A percentile compares a stretch with the other conserved stretches of the same genome.
Evolutionary conservation across 2,888 invertebrate genomes (phyloP).

Genomic region (Drosophila histrio): DNA sequence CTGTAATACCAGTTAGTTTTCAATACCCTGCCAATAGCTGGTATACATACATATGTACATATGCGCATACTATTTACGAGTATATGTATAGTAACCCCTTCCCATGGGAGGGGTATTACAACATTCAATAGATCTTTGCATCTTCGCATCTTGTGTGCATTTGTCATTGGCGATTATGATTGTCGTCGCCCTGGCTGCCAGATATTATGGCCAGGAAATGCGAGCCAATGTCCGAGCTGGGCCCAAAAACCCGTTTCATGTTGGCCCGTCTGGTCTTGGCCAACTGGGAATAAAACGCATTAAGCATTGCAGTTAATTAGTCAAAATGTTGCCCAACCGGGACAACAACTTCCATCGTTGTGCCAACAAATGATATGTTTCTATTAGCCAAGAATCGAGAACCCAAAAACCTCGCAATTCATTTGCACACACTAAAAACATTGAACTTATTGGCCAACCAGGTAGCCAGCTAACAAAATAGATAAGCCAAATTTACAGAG

Average conservation of each 20-base stretch:
- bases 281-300: conserved; percentile 37
- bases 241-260: conserved; percentile 38
- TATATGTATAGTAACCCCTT: neutral
- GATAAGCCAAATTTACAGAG: conserved; percentile 3
- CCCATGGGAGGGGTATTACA: conserved; percentile 16
- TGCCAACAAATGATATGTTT: conserved; percentile 54
- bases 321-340: conserved; percentile 75
- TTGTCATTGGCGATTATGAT: conserved; percentile 74
- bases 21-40: conserved; percentile 27
- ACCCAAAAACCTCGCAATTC: conserved; percentile 15
- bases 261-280: conserved; percentile 13
- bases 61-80: no score
- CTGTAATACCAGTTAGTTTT: conserved; percentile 48
- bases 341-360: conserved; percentile 47
- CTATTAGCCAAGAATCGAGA: conserved; percentile 47
- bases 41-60: neutral
- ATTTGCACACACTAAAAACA: conserved; percentile 48
- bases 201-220: conserved; percentile 67
- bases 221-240: conserved; percentile 36
- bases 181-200: conserved; percentile 64
- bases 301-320: conserved; percentile 74
- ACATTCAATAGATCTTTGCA: conserved; percentile 28
- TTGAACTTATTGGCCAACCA: conserved; percentile 4
- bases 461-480: neutral
- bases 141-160: conserved; percentile 43